Conservation (phyloP, 2,113 vertebrate species). For the Podarcis cretensis region DNA sequence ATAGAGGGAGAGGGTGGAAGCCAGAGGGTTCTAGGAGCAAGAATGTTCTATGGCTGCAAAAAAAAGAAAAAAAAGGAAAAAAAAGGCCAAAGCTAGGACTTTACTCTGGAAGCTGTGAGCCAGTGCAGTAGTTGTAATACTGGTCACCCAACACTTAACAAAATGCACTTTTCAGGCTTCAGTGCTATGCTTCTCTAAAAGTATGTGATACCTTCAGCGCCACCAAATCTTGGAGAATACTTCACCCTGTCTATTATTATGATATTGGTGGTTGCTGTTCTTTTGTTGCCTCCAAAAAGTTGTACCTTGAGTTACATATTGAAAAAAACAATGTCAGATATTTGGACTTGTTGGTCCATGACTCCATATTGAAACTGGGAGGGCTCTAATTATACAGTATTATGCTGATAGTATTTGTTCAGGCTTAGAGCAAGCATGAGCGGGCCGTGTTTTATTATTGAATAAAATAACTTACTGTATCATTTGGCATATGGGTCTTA, state of each 20-base stretch:
- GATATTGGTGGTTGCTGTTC: too few species aligned
- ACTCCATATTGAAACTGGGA: neutral
- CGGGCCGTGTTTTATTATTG: neutral
- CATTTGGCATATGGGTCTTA: constrained; percentile 7
- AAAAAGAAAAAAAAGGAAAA: neutral
- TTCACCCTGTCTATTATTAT: too few species aligned
- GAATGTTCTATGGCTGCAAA: neutral
- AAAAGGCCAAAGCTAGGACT: neutral
- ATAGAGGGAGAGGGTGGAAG: neutral
- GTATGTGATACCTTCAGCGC: neutral
- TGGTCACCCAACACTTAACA: neutral
- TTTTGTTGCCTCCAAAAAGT: too few species aligned
- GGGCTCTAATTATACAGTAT: neutral
- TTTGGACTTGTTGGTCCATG: neutral
- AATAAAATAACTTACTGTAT: neutral
- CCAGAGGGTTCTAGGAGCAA: neutral
- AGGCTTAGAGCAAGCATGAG: neutral
- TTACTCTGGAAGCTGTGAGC: neutral
- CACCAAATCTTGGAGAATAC: neutral
- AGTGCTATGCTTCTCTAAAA: neutral
- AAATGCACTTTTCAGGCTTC: neutral
- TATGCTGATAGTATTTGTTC: neutral
- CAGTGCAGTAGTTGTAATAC: neutral
- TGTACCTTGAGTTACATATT: too few species aligned
- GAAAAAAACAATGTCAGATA: neutral